Evolutionary conservation across 1,140 invertebrate genomes (phyloP).

Genomic region (Drosophila tristis): DNA sequence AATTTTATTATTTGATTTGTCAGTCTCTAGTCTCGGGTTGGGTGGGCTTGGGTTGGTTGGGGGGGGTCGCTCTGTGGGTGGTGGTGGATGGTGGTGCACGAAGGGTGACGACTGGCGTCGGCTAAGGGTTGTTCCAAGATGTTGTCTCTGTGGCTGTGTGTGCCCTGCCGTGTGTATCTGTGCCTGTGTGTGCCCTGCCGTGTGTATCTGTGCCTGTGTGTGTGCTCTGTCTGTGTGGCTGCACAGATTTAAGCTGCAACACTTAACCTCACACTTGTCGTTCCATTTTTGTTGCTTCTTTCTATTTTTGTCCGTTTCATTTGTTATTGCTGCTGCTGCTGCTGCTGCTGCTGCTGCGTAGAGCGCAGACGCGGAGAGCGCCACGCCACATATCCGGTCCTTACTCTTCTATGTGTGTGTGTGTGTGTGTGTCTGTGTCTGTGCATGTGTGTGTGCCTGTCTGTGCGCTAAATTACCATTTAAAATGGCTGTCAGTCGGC

Average conservation of each 20-base stretch:
- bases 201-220: conserved; percentile 13
- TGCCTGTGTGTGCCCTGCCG: conserved; percentile 4
- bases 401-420: neutral
- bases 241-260: conserved; percentile 77
- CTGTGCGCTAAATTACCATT: conserved; percentile 76
- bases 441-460: conserved; percentile 26
- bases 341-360: conserved; percentile 30
- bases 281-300: conserved; percentile 40
- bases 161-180: neutral
- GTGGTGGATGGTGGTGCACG: conserved; percentile 4
- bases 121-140: conserved; percentile 64
- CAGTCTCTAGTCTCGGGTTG: conserved; percentile 12
- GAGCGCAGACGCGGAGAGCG: conserved; percentile 73
- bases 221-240: conserved; percentile 17
- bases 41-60: neutral
- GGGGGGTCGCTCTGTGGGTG: neutral
- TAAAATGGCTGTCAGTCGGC: conserved; percentile 82
- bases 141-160: neutral
- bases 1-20: conserved; percentile 70
- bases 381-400: conserved; percentile 3
- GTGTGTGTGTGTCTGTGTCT: conserved; percentile 1
- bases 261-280: conserved; percentile 81
- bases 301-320: conserved; percentile 42
- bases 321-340: conserved; percentile 37
- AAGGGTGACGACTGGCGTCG: neutral